Evolutionary conservation across 2,113 vertebrate genomes (phyloP).

Genomic region (Pluvianellus socialis): DNA sequence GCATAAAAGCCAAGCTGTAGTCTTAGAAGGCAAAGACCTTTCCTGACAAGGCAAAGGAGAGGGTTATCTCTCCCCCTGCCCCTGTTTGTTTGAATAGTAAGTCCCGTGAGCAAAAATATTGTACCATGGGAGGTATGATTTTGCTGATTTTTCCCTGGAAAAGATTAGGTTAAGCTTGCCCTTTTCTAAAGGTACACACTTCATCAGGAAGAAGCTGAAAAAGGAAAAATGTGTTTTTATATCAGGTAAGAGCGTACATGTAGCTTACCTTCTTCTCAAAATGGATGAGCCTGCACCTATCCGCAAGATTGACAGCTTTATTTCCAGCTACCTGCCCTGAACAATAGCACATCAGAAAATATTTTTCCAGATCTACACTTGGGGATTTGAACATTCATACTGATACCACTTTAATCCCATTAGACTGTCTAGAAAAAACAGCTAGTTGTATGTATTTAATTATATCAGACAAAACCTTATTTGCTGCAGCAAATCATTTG

Average conservation of each 20-base stretch:
- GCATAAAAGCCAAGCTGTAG: not conserved
- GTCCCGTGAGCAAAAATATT: not conserved
- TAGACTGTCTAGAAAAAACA: not conserved
- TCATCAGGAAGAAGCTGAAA: not conserved
- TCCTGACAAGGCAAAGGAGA: not conserved
- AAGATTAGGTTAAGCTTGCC: not conserved
- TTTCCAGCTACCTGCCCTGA: conserved; percentile 3
- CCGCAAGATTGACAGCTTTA: not conserved
- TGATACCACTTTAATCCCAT: not conserved
- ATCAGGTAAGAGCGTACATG: not conserved
- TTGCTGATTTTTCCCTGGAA: not conserved
- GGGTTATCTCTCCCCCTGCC: no score
- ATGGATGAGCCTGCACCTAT: not conserved
- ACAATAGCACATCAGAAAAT: not conserved
- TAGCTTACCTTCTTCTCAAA: not conserved
- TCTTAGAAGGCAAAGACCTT: not conserved
- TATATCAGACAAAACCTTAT: not conserved
- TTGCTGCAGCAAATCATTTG: not conserved
- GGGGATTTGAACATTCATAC: not conserved
- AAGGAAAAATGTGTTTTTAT: not conserved
- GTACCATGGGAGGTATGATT: not conserved
- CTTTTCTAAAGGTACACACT: not conserved
- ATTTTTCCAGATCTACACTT: not conserved
- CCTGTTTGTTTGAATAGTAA: not conserved
- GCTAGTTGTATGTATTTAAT: not conserved